Base-by-base conservation (phyloP, 2,113 vertebrate genomes). In the Cacatua alba region DNA sequence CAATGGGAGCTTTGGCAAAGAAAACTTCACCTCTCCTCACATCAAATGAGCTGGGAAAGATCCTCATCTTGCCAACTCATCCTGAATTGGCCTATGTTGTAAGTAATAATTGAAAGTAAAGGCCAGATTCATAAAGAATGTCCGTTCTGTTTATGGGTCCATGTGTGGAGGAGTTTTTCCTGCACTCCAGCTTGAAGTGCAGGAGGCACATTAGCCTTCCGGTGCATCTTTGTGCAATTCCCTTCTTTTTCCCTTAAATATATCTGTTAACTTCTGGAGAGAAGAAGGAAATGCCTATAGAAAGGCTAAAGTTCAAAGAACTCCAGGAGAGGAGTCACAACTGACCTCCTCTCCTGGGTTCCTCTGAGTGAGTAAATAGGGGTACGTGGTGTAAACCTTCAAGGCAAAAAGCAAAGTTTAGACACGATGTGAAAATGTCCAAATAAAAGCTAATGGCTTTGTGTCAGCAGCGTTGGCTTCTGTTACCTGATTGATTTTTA, bases 71-170 rank as follows among this genome's bases (percentile, higher is more conserved):
- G 92, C 95, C 81, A 96, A 90, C 80, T 96, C 93, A 97, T 97
- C 94, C 87, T 96, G 98, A 98, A 97, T 97, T 98, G 95, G 95
- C 92, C 78, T 83, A 85, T 91, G 93, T 92, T 95, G 88, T 90
- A 92, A 96, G 92, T 96, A 95, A 95, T 91, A 98, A 98, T 98
- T 98, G 97, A 97, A 97, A 96, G 94, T 94, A 93, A 98, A 97
- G 94, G 80, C 87, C 78, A 20, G 59, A 94, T 96, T 98, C 72
- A 94, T 97, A 96, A 97, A 97, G 97, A 82, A 94, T 74, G 81
- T 92, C 74, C 20, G 0, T 87, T 85, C 59, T 89, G 87, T 94
- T 93, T 97, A 85, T 89, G 80, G 64, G 79, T 94, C 86, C 94
- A 11, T 39, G 69, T 64, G 76, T 3, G 1, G 19, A 76, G 59